Evolutionary conservation across 2,888 invertebrate species (phyloP).

Genomic region (Strigamia crassipes): DNA sequence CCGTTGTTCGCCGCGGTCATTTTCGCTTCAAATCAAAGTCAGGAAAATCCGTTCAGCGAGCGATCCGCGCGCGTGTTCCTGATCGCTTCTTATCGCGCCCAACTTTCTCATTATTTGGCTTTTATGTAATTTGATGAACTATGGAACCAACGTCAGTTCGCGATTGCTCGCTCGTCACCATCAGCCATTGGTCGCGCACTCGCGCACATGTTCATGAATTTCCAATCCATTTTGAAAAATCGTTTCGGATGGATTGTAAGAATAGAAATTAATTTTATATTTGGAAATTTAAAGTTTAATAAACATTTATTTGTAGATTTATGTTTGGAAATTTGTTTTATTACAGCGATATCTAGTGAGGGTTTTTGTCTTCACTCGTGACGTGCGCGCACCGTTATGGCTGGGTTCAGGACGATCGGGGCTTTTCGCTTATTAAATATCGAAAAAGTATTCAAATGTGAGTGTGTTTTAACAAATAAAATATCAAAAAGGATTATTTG

Average conservation of each 20-base stretch:
- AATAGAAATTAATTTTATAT: no score
- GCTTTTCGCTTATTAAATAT: not conserved
- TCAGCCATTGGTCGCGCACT: not conserved
- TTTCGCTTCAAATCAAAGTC: not conserved
- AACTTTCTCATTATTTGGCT: not conserved
- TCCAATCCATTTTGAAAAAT: not conserved
- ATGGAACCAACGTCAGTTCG: not conserved
- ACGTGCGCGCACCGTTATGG: constrained; percentile 14
- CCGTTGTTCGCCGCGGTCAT: not conserved
- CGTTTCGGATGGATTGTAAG: no score
- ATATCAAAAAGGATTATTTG: not conserved
- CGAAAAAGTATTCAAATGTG: constrained; percentile 18
- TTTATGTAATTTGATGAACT: not conserved
- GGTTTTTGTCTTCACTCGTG: not conserved
- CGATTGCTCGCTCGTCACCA: no score
- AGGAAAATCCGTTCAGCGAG: not conserved
- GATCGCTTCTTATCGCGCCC: not conserved
- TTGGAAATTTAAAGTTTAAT: no score
- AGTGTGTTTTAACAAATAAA: not conserved
- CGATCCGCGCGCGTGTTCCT: not conserved
- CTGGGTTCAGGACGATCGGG: constrained; percentile 3
- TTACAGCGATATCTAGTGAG: not conserved
- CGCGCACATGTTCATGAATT: not conserved
- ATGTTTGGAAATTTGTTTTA: not conserved
- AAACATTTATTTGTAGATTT: not conserved